These are phyloP conservation scores for Circaetus cinerascens DNA, from an alignment of 2,113 vertebrate genomes.

Conservation along the genomic window DNA sequence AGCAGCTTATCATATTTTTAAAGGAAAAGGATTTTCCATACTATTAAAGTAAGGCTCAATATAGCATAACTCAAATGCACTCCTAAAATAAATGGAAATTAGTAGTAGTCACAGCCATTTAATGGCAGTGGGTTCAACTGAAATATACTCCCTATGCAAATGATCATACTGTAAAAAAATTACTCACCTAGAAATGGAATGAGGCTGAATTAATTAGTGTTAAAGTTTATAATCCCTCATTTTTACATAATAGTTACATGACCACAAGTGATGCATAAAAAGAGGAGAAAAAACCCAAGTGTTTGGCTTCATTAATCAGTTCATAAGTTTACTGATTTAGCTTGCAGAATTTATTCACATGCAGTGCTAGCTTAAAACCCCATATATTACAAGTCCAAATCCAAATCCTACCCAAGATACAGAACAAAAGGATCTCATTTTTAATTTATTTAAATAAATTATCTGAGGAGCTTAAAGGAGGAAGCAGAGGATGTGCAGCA, in stretches of 20 bases:
- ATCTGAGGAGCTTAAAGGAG: neutral
- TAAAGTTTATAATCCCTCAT: constrained; percentile 51
- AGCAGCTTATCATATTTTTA: neutral
- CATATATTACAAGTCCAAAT: neutral
- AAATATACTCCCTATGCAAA: neutral
- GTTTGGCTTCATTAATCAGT: constrained; percentile 33
- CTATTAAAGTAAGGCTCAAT: neutral
- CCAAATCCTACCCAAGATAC: neutral
- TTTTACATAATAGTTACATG: constrained; percentile 41
- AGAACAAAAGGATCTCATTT: neutral
- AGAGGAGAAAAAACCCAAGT: neutral
- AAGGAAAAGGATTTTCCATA: neutral
- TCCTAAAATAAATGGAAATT: neutral
- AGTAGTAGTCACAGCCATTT: neutral
- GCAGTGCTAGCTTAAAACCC: neutral
- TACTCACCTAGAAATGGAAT: constrained; percentile 1
- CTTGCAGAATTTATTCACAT: neutral
- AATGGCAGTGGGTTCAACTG: neutral
- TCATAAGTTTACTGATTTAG: neutral
- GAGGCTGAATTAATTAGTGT: constrained; percentile 45
- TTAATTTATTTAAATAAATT: constrained; percentile 13
- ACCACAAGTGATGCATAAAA: constrained; percentile 18
- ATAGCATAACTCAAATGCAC: neutral
- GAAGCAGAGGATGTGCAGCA: neutral
- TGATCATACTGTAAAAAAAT: neutral